Evolutionary conservation across 1,140 invertebrate genomes (phyloP).

Genomic region (Microplitis mediator): DNA sequence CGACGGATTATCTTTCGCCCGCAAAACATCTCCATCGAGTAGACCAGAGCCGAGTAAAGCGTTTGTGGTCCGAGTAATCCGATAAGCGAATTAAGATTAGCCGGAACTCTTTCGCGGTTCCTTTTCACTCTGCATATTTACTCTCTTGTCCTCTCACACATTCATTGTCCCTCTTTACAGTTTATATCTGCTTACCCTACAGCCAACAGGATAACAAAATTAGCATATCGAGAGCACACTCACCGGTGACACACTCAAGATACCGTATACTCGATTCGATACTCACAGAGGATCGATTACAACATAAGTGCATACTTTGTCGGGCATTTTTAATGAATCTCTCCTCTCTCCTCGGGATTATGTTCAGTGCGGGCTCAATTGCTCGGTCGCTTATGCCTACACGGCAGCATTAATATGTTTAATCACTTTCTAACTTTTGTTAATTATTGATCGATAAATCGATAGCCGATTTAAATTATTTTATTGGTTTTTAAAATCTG

Average conservation of each 20-base stretch:
- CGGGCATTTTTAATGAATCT: no score
- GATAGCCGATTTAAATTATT: no score
- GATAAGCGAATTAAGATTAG: conserved; percentile 60
- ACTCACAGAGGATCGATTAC: background rate
- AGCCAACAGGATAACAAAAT: background rate
- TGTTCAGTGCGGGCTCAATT: no score
- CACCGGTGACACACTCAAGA: conserved; percentile 2
- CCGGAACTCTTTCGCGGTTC: conserved; percentile 23
- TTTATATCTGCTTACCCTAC: background rate
- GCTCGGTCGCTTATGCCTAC: no score
- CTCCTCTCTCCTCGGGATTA: no score
- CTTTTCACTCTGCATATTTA: background rate
- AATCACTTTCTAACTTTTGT: no score
- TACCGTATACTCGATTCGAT: background rate
- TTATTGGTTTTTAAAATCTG: no score
- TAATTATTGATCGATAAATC: no score
- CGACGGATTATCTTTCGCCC: conserved; percentile 51
- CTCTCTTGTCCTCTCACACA: background rate
- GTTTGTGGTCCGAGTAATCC: conserved; percentile 45
- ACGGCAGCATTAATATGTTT: no score
- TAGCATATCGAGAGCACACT: conserved; percentile 24
- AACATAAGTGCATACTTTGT: background rate
- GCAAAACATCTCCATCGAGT: conserved; percentile 55
- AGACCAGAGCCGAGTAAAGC: background rate
- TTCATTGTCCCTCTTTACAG: no score